Percentiles rank a stretch among this genome's conserved stretches.
Conservation (phyloP, 2,888 invertebrate genomes). For the Dryadula phaetusa region DNA sequence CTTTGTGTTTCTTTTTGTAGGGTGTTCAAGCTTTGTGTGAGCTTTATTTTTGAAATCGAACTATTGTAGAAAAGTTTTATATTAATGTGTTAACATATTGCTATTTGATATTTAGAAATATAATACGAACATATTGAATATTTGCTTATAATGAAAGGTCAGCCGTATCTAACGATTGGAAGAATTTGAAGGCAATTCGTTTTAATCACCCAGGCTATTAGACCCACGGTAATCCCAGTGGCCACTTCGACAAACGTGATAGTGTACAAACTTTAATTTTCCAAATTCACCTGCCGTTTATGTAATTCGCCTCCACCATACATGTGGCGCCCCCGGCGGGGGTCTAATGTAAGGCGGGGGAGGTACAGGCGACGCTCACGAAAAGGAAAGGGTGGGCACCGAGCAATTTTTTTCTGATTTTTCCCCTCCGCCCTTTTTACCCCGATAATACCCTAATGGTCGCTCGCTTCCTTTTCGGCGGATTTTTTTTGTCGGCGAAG, state of each 20-base stretch:
- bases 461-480: constrained; percentile 81
- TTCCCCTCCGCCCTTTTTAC: constrained; percentile 73
- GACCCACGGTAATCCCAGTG: constrained; percentile 48
- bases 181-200: constrained; percentile 26
- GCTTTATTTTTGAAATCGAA: background rate
- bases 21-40: constrained; percentile 23
- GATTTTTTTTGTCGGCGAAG: constrained; percentile 73
- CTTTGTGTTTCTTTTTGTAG: constrained; percentile 48
- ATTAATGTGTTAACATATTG: background rate
- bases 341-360: constrained; percentile 73
- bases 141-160: background rate
- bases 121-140: background rate
- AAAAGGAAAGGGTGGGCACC: constrained; percentile 81
- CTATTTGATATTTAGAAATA: background rate
- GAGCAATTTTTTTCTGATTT: constrained; percentile 82
- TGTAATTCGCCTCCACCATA: constrained; percentile 73
- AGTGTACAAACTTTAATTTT: constrained; percentile 77
- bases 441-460: constrained; percentile 84
- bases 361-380: constrained; percentile 74
- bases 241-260: constrained; percentile 56
- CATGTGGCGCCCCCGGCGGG: constrained; percentile 69
- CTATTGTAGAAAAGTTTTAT: background rate
- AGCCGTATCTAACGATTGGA: background rate
- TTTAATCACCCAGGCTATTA: constrained; percentile 38
- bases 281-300: constrained; percentile 82